Evolutionary conservation across 1,140 invertebrate genomes (phyloP), one percentile per base, ranked within the genome.

Genomic region (Bicyclus anynana): DNA sequence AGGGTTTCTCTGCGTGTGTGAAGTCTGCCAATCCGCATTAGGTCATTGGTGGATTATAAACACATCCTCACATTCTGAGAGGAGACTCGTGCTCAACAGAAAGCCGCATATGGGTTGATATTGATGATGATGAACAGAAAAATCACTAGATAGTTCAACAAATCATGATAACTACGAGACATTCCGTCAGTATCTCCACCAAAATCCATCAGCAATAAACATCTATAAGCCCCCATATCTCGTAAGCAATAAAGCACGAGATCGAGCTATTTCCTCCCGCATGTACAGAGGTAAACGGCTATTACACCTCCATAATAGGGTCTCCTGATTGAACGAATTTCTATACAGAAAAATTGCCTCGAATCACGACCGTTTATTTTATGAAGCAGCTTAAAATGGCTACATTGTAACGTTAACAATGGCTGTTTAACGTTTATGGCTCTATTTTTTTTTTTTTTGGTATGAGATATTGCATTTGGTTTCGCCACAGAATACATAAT

Each of bases 251-350:
- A 55, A 58, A 37, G 40, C 61, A 46, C 59, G 61, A 63, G 51
- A 59, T 63, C 51, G 46, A 37, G 51, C 50, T 59, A 56, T 63
- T 63, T 63, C 55, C 61, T 49, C 33, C 53, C 50, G 35, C 50
- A 53, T 50, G 38, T 38, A 40, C 27, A 47, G 29, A 51, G 49
- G 44, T 42, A 58, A 58, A 50, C 51, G 44, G 52, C 55, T 55
- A 61, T 61, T 46, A 62, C 60, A 44, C 53, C 35, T 23, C 47
- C 44, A 53, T 57, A 57, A 57, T 62, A 33, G 58, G 21, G 46
- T 44, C 26, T 53, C 20, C 18, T 44, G 40, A 44, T 44, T 44
- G 40, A n/a, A 20, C 17, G 40, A 20, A 44, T 44, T 44, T 44
- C 40, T 53, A 37, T 62, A 48, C 18, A 37, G 35, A 56, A 57